These are phyloP conservation scores for Pollenia labialis DNA, from an alignment of 2,888 invertebrate species.

Conservation along the genomic window DNA sequence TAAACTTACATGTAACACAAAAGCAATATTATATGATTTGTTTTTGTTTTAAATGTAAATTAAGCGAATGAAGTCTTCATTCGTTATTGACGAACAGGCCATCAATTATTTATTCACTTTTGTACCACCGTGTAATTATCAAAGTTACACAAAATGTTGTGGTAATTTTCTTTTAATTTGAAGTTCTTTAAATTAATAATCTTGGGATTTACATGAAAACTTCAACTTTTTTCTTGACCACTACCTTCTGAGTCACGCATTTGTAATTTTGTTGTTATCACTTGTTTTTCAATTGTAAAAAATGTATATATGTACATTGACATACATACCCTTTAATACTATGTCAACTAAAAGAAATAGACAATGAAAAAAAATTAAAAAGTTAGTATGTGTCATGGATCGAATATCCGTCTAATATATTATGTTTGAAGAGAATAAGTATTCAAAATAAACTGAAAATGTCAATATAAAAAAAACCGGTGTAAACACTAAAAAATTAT, in stretches of 20 bases:
- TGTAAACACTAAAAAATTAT: slow-evolving; percentile 32
- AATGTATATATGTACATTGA: background rate
- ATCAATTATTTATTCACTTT: too few relatives aligned
- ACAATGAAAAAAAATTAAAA: background rate
- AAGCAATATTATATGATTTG: too few relatives aligned
- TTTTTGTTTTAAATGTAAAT: too few relatives aligned
- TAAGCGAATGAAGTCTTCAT: too few relatives aligned
- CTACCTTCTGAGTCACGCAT: slow-evolving; percentile 47
- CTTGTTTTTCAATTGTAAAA: slow-evolving; percentile 9
- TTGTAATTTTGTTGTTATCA: slow-evolving; percentile 46
- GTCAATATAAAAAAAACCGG: background rate
- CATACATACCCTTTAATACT: slow-evolving; percentile 26
- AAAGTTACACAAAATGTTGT: slow-evolving; percentile 14
- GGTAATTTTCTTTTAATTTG: slow-evolving; percentile 7
- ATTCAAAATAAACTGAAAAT: slow-evolving; percentile 11
- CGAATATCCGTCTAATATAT: background rate
- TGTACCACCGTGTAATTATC: slow-evolving; percentile 10
- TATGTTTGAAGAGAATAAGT: slow-evolving; percentile 13
- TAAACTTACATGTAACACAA: too few relatives aligned
- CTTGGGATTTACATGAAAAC: slow-evolving; percentile 38
- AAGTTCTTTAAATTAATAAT: slow-evolving; percentile 37
- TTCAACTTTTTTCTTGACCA: slow-evolving; percentile 22
- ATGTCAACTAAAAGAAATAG: slow-evolving; percentile 20
- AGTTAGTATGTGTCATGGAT: slow-evolving; percentile 41
- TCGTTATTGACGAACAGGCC: too few relatives aligned